phyloP scores from a whole-genome alignment of 1,140 invertebrate species.

The Lordiphosa mommai region DNA sequence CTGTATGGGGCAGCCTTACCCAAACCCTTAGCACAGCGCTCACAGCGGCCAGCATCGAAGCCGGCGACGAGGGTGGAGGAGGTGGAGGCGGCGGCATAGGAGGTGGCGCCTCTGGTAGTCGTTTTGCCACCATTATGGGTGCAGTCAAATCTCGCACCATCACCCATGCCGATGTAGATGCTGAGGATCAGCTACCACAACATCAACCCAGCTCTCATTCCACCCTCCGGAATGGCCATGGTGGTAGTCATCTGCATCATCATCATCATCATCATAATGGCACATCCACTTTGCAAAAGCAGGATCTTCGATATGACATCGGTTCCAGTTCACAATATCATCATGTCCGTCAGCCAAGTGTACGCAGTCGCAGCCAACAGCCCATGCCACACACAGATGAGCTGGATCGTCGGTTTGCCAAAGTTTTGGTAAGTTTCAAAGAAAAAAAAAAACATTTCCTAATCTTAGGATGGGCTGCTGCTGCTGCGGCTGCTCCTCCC shows the following conservation, averaged over 20 bases:
- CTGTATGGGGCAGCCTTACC: slow-evolving; percentile 77
- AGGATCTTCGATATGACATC: slow-evolving; percentile 75
- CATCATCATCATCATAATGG: slow-evolving; percentile 27
- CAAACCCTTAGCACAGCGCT: slow-evolving; percentile 75
- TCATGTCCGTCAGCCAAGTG: slow-evolving; percentile 84
- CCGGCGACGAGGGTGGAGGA: slow-evolving; percentile 55
- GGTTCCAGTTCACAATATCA: slow-evolving; percentile 76
- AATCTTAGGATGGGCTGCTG: slow-evolving; percentile 28
- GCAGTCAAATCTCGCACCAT: slow-evolving; percentile 69
- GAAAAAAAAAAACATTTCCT: background rate
- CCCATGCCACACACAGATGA: slow-evolving; percentile 94
- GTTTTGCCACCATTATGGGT: slow-evolving; percentile 75
- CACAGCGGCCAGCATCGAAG: slow-evolving; percentile 60
- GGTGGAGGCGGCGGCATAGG: slow-evolving; percentile 21
- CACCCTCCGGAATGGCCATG: slow-evolving; percentile 49
- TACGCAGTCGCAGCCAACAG: slow-evolving; percentile 87
- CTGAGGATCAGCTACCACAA: slow-evolving; percentile 35
- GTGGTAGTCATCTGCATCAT: too few relatives aligned
- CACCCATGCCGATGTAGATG: slow-evolving; percentile 57
- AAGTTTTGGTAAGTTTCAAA: slow-evolving; percentile 92
- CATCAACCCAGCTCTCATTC: slow-evolving; percentile 42
- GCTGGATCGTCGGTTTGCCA: slow-evolving; percentile 94
- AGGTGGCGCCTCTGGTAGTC: slow-evolving; percentile 27
- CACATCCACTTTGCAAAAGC: slow-evolving; percentile 55
- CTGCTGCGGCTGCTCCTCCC: slow-evolving; percentile 3